Percentiles rank a stretch among this genome's conserved stretches.
Evolutionary conservation across 1,140 invertebrate genomes (phyloP).

Genomic region (Drosophila fuyamai): DNA sequence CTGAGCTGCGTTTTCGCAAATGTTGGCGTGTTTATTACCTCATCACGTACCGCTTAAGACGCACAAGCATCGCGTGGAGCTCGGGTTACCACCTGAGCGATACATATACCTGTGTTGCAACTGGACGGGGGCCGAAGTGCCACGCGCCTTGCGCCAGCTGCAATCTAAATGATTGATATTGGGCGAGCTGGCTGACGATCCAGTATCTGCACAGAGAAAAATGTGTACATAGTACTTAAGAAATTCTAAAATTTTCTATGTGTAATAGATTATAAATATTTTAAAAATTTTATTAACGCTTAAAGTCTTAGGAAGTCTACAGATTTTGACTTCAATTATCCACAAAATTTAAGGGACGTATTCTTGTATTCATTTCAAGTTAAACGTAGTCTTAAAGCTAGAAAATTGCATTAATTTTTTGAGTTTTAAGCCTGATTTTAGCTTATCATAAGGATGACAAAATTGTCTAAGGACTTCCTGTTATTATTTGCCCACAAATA

Average conservation of each 20-base stretch:
- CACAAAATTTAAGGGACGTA: no score
- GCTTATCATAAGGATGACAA: no score
- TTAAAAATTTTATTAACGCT: no score
- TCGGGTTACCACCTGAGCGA: constrained; percentile 61
- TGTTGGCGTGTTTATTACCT: constrained; percentile 74
- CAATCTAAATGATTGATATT: constrained; percentile 75
- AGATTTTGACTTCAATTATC: no score
- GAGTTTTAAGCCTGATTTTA: no score
- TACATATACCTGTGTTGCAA: constrained; percentile 12
- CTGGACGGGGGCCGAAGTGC: constrained; percentile 24
- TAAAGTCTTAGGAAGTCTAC: no score
- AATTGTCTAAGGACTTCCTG: no score
- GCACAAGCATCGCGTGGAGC: constrained; percentile 55
- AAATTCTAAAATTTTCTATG: not conserved
- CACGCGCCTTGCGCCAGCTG: constrained; percentile 47
- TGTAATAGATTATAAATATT: no score
- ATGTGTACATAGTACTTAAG: not conserved
- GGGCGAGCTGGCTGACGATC: constrained; percentile 54
- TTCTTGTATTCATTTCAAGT: no score
- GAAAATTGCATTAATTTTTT: no score
- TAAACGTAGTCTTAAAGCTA: no score
- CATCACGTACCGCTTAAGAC: constrained; percentile 68
- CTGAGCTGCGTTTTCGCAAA: constrained; percentile 32
- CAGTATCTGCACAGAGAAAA: constrained; percentile 16
- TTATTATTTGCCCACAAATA: no score